Conservation (phyloP, 2,797 vertebrate species). For the Perodicticus potto region DNA sequence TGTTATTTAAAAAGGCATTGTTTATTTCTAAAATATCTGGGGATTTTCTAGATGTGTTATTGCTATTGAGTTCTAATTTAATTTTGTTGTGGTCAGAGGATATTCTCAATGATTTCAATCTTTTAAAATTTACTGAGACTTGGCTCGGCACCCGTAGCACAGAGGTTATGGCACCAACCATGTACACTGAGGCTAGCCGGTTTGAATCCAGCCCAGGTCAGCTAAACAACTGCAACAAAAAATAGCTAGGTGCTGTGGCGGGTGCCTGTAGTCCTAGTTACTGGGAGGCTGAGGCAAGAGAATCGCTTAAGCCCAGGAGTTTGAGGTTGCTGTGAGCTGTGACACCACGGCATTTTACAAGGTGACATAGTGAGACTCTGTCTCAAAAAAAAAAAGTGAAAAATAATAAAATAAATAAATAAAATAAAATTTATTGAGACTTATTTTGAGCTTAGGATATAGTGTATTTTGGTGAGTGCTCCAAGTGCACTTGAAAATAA, state of each 20-base stretch:
- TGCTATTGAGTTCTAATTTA: conserved; percentile 24
- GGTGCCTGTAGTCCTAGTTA: no score
- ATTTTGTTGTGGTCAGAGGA: background rate
- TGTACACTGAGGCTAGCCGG: no score
- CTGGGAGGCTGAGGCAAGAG: no score
- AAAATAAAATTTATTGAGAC: background rate
- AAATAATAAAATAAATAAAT: background rate
- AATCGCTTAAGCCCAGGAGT: no score
- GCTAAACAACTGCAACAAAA: no score
- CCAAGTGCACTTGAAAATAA: conserved; percentile 8
- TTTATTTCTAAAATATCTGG: conserved; percentile 34
- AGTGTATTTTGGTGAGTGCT: background rate
- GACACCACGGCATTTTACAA: no score
- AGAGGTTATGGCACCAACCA: no score
- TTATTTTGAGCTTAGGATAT: conserved; percentile 6
- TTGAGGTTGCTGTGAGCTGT: no score
- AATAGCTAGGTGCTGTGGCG: no score
- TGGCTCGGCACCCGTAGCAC: background rate
- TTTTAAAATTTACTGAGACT: conserved; percentile 9
- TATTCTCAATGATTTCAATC: conserved; percentile 12
- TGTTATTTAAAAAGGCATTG: conserved; percentile 13
- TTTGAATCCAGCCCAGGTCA: no score
- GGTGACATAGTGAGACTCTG: no score
- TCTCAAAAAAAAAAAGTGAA: no score
- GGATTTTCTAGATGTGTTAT: background rate